Evolutionary conservation across 1,140 invertebrate species (phyloP), one percentile per base, ranked within the genome.

Genomic region (Micrasema longulum): DNA sequence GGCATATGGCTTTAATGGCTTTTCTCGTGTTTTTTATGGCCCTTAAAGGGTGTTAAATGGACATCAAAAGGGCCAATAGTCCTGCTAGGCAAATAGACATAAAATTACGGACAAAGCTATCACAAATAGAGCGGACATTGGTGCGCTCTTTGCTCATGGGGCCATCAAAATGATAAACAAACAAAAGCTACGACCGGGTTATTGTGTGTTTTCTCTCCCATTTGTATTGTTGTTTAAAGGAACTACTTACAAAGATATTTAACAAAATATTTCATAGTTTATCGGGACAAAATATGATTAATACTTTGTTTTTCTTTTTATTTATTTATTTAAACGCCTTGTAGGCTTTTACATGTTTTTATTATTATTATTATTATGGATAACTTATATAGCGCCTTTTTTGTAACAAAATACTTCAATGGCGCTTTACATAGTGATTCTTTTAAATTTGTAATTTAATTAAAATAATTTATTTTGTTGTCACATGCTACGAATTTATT

Each of bases 41-140:
- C 35, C 35, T 60, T 38, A 60, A 60, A 60, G 31, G 36, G 55
- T 41, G 55, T 60, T 60, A 60, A 60, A 60, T 35, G 35, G 18
- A 60, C 35, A 38, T 60, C 22, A 38, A 60, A 38, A 14, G 31
- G 2, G 2, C 9, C 50, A 23, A 53, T 26, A 23, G 6, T 20
- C 50, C 20, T 53, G 16, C 50, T 53, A 31, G 11, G 23, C 50
- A 20, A 53, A 53, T 53, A 53, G 23, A 12, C 50, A 53, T 31
- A 5, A 23, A 23, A 4, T 53, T 48, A 48, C 45, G 22, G 23
- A 53, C 50, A 53, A 53, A 53, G 50, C 23, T 12, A 23, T 53
- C 16, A 53, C n/a, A 53, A n/a, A 48, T 20, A 48, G 4, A 1
- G 18, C 18, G 14, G n/a, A 22, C n/a, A 11, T 20, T 53, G 14